These are phyloP conservation scores for Zoanthus sansibaricus DNA, from an alignment of 92 coral and sea anemone species.

Conservation along the genomic window DNA sequence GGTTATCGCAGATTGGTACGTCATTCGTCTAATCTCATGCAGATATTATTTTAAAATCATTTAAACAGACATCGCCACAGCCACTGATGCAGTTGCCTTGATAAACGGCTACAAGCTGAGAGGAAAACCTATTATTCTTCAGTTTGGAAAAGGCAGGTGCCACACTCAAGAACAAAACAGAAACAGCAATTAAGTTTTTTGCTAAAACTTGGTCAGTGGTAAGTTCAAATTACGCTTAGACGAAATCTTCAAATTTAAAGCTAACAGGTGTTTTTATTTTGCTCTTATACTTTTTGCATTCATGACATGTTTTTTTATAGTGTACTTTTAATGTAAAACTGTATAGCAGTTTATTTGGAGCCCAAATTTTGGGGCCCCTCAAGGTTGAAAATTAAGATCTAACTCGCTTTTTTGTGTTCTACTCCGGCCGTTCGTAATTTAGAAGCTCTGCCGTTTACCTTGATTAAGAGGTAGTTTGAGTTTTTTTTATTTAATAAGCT, in stretches of 20 bases:
- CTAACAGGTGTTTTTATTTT: not conserved
- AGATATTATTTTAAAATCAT: not conserved
- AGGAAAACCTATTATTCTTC: conserved; percentile 89
- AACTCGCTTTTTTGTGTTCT: too few species aligned
- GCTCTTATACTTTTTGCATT: not conserved
- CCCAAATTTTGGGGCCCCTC: too few species aligned
- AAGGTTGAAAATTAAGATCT: too few species aligned
- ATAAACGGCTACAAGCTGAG: conserved; percentile 86
- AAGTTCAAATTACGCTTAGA: not conserved
- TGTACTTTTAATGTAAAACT: too few species aligned
- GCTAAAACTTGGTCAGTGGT: not conserved
- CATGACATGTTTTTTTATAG: too few species aligned
- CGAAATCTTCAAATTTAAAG: not conserved
- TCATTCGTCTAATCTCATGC: not conserved
- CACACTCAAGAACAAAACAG: conserved; percentile 17
- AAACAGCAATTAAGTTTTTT: not conserved
- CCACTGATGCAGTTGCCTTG: conserved; percentile 77
- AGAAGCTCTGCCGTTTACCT: too few species aligned
- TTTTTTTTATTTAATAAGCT: too few species aligned
- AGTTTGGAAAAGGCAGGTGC: conserved; percentile 76
- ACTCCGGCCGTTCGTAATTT: too few species aligned
- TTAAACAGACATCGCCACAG: conserved; percentile 70
- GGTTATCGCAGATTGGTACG: not conserved
- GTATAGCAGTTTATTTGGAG: too few species aligned
- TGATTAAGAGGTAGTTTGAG: too few species aligned